A percentile compares a stretch with the other conserved stretches of the same genome.
Evolutionary conservation across 1,140 invertebrate species (phyloP).

Genomic region (Ericerus pela): DNA sequence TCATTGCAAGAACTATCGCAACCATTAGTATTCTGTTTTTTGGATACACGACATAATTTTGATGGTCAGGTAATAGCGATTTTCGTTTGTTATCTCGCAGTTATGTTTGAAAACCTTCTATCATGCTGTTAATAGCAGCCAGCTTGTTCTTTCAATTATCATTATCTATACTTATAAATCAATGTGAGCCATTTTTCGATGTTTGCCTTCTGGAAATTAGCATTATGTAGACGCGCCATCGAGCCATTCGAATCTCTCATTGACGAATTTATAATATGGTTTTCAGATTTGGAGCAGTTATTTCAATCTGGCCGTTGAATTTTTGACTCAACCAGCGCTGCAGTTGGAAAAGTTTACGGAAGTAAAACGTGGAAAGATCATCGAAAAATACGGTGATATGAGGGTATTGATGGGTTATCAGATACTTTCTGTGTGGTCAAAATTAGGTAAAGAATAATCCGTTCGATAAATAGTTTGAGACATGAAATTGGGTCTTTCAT

Average conservation of each 20-base stretch:
- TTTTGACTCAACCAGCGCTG: conserved; percentile 70
- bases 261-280: not conserved
- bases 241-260: too few species aligned
- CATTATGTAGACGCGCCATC: too few species aligned
- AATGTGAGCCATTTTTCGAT: too few species aligned
- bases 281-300: conserved; percentile 76
- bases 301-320: conserved; percentile 73
- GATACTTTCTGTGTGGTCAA: conserved; percentile 86
- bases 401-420: conserved; percentile 84
- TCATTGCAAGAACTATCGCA: conserved; percentile 75
- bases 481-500: not conserved
- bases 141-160: too few species aligned
- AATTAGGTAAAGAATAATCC: conserved; percentile 67
- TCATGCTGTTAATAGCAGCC: too few species aligned
- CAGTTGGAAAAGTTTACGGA: conserved; percentile 73
- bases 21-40: conserved; percentile 68
- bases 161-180: too few species aligned
- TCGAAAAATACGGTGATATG: conserved; percentile 79
- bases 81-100: too few species aligned
- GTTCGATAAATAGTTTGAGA: too few species aligned
- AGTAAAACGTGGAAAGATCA: conserved; percentile 58
- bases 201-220: too few species aligned
- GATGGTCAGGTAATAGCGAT: conserved; percentile 40
- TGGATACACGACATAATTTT: conserved; percentile 46
- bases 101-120: too few species aligned